Evolutionary conservation across 1,140 invertebrate species (phyloP), one percentile per base, ranked within the genome.

Genomic region (Heliconius eleuchia): DNA sequence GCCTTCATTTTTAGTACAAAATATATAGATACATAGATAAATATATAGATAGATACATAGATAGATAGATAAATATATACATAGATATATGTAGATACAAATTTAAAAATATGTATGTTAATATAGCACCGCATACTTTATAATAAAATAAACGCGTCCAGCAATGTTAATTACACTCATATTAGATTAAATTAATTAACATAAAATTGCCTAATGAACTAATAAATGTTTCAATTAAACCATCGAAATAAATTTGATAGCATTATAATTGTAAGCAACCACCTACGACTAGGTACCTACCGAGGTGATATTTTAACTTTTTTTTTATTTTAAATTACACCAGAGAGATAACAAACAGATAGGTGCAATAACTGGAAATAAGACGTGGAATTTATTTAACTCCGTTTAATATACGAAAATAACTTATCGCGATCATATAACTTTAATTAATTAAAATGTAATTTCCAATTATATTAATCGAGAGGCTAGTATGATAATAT

Each of bases 131-230:
- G 13, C 60, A 30, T 30, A 66, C 9, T 66, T 66, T 66, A 30
- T 66, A 30, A 66, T 66, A 23, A 66, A 66, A 66, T 76, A 50
- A 76, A 76, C 23, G 74, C 37, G 57, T 46, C 66, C 39, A 50
- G 57, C 16, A 42, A 76, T 70, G 34, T 76, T 76, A 76, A 76
- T 76, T 76, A 76, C 13, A 16, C 60, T 76, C 60, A 70, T 76
- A 42, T 76, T 66, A 66, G 60, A 72, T 39, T 72, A 72, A 72
- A 72, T 72, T 19, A 71, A 71, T 77, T 66, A 71, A 37, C 76
- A 71, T 77, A 77, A 46, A 71, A 74, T 74, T 71, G 42, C 9
- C 7, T 73, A 55, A 71, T 74, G 39, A 71, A 71, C 30, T 71
- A 46, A 74, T 74, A 75, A 66, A 72, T 72, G 71, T 72, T 39